Evolutionary conservation across 2,113 vertebrate genomes (phyloP).

Genomic region (Egretta garzetta): DNA sequence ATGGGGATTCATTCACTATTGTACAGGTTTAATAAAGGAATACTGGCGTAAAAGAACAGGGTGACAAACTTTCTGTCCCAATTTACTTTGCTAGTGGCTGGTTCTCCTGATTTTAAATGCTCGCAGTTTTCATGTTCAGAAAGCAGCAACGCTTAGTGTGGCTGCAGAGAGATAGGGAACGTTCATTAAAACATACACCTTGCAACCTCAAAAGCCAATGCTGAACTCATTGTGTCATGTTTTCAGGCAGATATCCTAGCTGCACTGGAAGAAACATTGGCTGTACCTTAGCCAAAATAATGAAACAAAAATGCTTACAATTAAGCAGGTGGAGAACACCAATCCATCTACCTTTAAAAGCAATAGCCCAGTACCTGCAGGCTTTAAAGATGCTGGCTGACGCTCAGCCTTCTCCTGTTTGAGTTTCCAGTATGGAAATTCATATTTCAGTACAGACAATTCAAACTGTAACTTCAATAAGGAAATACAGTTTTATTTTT

Average conservation of each 20-base stretch:
- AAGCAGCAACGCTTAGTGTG: not conserved
- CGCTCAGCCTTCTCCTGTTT: not conserved
- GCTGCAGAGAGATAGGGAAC: not conserved
- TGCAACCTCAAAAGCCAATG: slow-evolving; percentile 1
- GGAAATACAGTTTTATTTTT: not conserved
- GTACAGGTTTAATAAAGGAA: not conserved
- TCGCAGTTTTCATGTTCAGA: slow-evolving; percentile 53
- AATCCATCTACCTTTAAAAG: not conserved
- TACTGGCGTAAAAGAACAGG: not conserved
- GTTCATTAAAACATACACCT: not conserved
- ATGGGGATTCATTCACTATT: not conserved
- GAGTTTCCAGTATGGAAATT: not conserved
- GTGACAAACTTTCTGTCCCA: slow-evolving; percentile 65
- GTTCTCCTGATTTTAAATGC: slow-evolving; percentile 81
- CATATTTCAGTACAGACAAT: not conserved
- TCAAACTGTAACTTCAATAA: not conserved
- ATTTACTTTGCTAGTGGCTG: slow-evolving; percentile 71
- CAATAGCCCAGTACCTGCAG: not conserved
- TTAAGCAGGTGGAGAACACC: not conserved
- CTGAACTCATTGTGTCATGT: not conserved
- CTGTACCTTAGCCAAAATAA: not conserved
- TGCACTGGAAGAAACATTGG: not conserved
- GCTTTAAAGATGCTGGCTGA: not conserved
- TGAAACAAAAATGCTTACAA: not conserved
- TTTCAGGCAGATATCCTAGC: not conserved